Conservation (phyloP, 2,888 invertebrate genomes). For the Dasypolia templi region DNA sequence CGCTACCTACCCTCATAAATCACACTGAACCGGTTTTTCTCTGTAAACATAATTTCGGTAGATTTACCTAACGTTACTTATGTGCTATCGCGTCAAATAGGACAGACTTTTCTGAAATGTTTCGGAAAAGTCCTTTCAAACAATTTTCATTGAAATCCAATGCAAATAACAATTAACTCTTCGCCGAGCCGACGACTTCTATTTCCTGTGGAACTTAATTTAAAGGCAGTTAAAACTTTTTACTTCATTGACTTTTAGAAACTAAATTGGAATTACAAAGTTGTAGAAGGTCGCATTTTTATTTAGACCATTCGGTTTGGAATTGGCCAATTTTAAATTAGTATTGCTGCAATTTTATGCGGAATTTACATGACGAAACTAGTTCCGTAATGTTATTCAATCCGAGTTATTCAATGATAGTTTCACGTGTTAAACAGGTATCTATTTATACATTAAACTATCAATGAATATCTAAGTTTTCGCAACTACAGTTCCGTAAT, state of each 20-base stretch:
- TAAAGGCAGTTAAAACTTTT: conserved; percentile 49
- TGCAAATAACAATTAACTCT: conserved; percentile 57
- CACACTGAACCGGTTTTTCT: conserved; percentile 52
- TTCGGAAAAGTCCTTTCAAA: conserved; percentile 27
- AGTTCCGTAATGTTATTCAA: no score
- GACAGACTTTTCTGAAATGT: conserved; percentile 16
- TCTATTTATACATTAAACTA: no score
- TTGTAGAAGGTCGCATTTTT: conserved; percentile 25
- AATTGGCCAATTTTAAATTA: background rate
- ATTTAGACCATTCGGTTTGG: conserved; percentile 11
- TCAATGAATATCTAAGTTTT: no score
- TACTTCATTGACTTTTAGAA: conserved; percentile 40
- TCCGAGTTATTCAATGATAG: no score
- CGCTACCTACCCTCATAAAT: conserved; percentile 59
- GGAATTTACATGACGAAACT: no score
- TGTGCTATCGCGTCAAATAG: conserved; percentile 32
- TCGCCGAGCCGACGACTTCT: conserved; percentile 32
- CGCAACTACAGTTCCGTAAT: no score
- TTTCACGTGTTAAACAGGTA: no score
- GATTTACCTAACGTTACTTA: conserved; percentile 43
- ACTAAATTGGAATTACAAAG: conserved; percentile 43
- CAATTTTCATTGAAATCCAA: conserved; percentile 49
- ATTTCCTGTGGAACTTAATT: conserved; percentile 55
- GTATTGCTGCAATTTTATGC: background rate
- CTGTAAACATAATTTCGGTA: conserved; percentile 48